Conservation (phyloP, 2,888 invertebrate species). For the Oscheius myriophilus region DNA sequence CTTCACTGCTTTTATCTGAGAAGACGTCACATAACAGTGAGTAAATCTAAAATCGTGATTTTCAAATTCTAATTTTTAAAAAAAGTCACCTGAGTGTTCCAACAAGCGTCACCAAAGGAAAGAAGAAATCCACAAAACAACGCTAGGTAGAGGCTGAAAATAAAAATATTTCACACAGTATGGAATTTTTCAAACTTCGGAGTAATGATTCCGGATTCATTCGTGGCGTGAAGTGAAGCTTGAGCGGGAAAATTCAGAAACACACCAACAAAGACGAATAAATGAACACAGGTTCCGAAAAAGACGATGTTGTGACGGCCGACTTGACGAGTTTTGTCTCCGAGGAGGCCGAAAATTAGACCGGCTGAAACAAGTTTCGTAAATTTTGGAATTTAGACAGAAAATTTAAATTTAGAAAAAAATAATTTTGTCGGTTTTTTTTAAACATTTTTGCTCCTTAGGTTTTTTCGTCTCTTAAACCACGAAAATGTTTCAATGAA, state of each 20-base stretch:
- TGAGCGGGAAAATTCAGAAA: conserved; percentile 70
- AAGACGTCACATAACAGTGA: conserved; percentile 89
- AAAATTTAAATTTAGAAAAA: no score
- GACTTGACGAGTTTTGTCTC: conserved; percentile 83
- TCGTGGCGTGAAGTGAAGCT: conserved; percentile 79
- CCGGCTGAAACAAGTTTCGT: conserved; percentile 39
- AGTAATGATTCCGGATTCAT: conserved; percentile 75
- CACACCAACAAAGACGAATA: conserved; percentile 75
- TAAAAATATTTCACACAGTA: neutral
- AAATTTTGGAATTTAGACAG: no score
- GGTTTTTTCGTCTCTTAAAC: no score
- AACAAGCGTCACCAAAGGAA: conserved; percentile 97
- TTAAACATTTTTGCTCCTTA: no score
- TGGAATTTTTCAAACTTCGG: conserved; percentile 20
- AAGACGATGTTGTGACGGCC: conserved; percentile 91
- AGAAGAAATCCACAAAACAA: conserved; percentile 89
- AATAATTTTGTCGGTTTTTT: no score
- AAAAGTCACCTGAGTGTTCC: conserved; percentile 80
- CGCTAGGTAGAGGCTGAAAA: conserved; percentile 77
- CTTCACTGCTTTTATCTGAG: conserved; percentile 84
- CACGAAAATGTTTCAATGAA: no score
- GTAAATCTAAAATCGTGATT: conserved; percentile 76
- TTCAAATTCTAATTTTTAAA: conserved; percentile 78
- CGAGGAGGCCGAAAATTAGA: conserved; percentile 84
- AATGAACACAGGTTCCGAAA: conserved; percentile 85